Conservation (phyloP, 1,140 invertebrate genomes). For the Drosophila nikananu region DNA sequence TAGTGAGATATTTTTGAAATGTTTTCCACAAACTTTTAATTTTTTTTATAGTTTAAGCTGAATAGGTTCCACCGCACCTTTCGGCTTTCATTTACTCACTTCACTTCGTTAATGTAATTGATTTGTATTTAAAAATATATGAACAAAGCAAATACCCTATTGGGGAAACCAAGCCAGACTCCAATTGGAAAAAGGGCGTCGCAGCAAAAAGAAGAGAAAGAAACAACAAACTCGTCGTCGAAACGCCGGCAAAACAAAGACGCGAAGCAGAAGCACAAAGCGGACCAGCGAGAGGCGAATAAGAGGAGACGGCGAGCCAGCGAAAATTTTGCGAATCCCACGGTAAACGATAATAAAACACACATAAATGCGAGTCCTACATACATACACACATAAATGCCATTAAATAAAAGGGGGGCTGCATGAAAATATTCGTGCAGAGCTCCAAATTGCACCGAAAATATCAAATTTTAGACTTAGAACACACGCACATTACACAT, state of each 20-base stretch:
- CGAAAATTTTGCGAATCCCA: conserved; percentile 38
- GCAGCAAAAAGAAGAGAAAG: conserved; percentile 29
- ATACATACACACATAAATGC: conserved; percentile 18
- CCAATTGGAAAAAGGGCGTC: conserved; percentile 78
- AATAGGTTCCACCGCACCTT: not conserved
- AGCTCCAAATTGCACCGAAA: conserved; percentile 62
- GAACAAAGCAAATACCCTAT: not conserved
- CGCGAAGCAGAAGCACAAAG: conserved; percentile 65
- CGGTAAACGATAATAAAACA: conserved; percentile 17
- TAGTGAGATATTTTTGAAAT: too few relatives aligned
- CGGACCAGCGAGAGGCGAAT: conserved; percentile 39
- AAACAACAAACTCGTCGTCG: conserved; percentile 26
- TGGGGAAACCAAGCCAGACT: conserved; percentile 1
- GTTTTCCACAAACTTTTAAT: not conserved
- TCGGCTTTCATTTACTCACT: not conserved
- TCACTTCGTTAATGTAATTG: not conserved
- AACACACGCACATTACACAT: conserved; percentile 39
- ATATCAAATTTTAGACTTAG: conserved; percentile 57
- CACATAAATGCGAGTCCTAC: conserved; percentile 11
- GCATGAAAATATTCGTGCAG: conserved; percentile 22
- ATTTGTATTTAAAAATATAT: not conserved
- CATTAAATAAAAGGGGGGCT: conserved; percentile 34
- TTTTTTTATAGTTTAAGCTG: not conserved
- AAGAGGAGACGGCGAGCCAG: conserved; percentile 7
- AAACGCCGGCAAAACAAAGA: conserved; percentile 81